Evolutionary conservation across 2,888 invertebrate species (phyloP).

Genomic region (Pachycephus smyrnensis): DNA sequence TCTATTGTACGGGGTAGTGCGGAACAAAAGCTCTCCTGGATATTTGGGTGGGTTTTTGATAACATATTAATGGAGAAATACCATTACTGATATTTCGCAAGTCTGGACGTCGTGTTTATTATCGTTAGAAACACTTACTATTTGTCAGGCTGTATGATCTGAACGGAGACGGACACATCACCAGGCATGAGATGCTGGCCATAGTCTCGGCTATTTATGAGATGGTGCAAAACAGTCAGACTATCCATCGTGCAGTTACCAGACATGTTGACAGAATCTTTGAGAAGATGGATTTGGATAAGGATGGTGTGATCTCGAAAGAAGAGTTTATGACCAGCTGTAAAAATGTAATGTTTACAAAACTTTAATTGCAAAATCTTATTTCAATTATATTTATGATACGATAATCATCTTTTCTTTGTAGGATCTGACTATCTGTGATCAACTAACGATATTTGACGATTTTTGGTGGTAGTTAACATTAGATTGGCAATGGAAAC

Average conservation of each 20-base stretch:
- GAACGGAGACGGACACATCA: constrained; percentile 57
- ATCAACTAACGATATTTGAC: constrained; percentile 51
- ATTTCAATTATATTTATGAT: not conserved
- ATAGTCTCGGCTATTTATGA: constrained; percentile 58
- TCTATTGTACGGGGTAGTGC: constrained; percentile 50
- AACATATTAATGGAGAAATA: not conserved
- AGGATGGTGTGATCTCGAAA: constrained; percentile 54
- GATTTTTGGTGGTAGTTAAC: constrained; percentile 39
- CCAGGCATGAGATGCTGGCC: constrained; percentile 53
- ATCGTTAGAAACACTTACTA: not conserved
- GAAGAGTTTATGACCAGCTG: constrained; percentile 57
- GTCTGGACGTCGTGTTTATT: not conserved
- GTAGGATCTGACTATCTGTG: constrained; percentile 48
- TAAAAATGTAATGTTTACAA: constrained; percentile 48
- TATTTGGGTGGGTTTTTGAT: constrained; percentile 48
- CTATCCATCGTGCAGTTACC: constrained; percentile 40
- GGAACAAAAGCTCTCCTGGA: constrained; percentile 58
- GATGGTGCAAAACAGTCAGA: constrained; percentile 47
- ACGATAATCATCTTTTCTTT: constrained; percentile 29
- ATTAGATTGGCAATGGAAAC: not conserved
- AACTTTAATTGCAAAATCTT: not conserved
- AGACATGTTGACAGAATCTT: constrained; percentile 56
- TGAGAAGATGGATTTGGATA: constrained; percentile 56
- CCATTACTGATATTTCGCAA: not conserved
- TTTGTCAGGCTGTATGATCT: constrained; percentile 54